Evolutionary conservation across 2,113 vertebrate genomes (phyloP).

Genomic region (Microtus ochrogaster): DNA sequence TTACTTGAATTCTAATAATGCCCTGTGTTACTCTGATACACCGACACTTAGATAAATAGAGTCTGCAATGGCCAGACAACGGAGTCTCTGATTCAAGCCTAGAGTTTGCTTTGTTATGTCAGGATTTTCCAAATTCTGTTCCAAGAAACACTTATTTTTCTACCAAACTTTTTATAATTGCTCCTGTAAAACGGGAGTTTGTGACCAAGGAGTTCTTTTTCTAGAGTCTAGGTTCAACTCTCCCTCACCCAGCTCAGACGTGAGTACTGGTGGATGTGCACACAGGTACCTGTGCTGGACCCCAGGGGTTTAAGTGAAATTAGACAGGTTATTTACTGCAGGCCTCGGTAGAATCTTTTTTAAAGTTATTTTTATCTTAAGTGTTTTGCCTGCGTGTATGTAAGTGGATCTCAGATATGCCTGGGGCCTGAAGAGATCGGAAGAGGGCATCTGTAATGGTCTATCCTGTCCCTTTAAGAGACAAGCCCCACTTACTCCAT

Average conservation of each 20-base stretch:
- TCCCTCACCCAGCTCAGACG: neutral
- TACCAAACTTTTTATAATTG: neutral
- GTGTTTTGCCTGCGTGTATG: neutral
- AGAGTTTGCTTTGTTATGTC: neutral
- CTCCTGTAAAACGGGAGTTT: slow-evolving; percentile 7
- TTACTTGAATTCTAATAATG: neutral
- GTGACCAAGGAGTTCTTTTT: neutral
- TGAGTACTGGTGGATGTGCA: neutral
- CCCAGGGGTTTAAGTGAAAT: neutral
- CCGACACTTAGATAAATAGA: slow-evolving; percentile 37
- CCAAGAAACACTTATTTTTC: neutral
- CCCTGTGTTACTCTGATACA: neutral
- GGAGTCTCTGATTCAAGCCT: neutral
- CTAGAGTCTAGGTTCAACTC: neutral
- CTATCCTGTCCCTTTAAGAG: too few species aligned
- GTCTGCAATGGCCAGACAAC: neutral
- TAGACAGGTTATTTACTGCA: neutral
- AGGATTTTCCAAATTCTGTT: slow-evolving; percentile 32
- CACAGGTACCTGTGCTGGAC: neutral
- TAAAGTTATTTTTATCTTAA: neutral
- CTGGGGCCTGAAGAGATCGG: neutral
- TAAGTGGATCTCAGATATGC: neutral
- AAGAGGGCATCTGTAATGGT: neutral
- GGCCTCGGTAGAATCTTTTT: neutral
- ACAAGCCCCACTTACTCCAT: too few species aligned